phyloP scores from a whole-genome alignment of 2,113 vertebrate genomes.

The Sciurus niger region DNA sequence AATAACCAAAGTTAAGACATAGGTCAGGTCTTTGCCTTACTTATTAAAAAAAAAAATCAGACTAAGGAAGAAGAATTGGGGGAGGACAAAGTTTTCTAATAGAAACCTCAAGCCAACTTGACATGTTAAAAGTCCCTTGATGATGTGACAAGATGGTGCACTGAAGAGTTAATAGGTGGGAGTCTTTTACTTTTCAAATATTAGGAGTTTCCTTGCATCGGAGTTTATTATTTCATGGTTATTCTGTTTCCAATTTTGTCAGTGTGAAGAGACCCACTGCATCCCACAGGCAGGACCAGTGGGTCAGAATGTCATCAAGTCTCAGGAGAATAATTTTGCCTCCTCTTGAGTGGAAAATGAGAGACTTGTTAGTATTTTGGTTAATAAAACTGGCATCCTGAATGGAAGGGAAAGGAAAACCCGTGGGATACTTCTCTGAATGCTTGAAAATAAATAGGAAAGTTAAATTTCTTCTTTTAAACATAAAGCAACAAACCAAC shows the following conservation, averaged over 20 bases:
- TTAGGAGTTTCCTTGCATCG: background rate
- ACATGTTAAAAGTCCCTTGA: background rate
- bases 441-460: slow-evolving; percentile 77
- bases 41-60: background rate
- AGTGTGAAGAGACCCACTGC: background rate
- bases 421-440: slow-evolving; percentile 16
- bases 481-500: slow-evolving; percentile 71
- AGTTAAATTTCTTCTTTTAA: slow-evolving; percentile 67
- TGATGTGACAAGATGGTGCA: background rate
- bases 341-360: background rate
- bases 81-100: background rate
- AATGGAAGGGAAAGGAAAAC: slow-evolving; percentile 54
- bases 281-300: background rate
- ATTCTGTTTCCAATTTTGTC: slow-evolving; percentile 34
- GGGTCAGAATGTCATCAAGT: background rate
- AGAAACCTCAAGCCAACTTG: slow-evolving; percentile 57
- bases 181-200: slow-evolving; percentile 35
- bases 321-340: background rate
- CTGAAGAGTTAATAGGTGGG: background rate
- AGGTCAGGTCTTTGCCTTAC: background rate
- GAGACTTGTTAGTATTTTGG: slow-evolving; percentile 46
- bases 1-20: background rate
- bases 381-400: slow-evolving; percentile 53
- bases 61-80: background rate
- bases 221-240: slow-evolving; percentile 49